Evolutionary conservation across 2,113 vertebrate genomes (phyloP), one percentile per base, ranked within the genome.

Genomic region (Kobus ellipsiprymnus): DNA sequence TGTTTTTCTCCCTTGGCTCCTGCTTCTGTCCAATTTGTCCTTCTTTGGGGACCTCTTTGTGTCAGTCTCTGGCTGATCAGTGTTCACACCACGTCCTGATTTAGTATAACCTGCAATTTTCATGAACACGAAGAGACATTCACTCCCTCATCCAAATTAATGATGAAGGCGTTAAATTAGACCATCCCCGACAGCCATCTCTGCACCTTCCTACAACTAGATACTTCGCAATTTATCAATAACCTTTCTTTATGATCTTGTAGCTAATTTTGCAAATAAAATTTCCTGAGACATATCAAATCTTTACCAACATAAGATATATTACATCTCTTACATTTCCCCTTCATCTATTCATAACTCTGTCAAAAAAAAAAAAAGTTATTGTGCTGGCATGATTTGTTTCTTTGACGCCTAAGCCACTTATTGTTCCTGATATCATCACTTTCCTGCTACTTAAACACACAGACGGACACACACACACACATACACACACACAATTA

Each of bases 191-290:
- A 78, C 90, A 94, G 46, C 67, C 85, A 86, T 62, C 14, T 86
- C 67, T 96, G 55, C 1, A 46, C 60, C 88, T 95, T 82, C 57
- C 46, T 67, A 67, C 23, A 91, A 87, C 29, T 60, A 89, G 60
- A 91, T 86, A 96, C 46, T 92, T 62, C 50, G 50, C 67, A 92
- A 95, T 96, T 97, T 96, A 92, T 89, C 93, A 87, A 86, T 92
- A 95, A 83, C 6, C 55, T 91, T 95, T 94, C 94, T 94, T 96
- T 89, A 83, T 97, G 88, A 94, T 97, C 77, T 94, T 87, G 40
- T 86, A 95, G 85, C 81, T 97, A 96, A 98, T 96, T 97, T 98
- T 96, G 62, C 86, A 98, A 97, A 97, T 95, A 91, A 98, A 91
- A 97, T 90, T 97, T 96, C 89, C 95, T 40, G 52, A 94, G 52